These are phyloP conservation scores for Scalopus aquaticus DNA, from an alignment of 2,113 vertebrate genomes.

Conservation along the genomic window DNA sequence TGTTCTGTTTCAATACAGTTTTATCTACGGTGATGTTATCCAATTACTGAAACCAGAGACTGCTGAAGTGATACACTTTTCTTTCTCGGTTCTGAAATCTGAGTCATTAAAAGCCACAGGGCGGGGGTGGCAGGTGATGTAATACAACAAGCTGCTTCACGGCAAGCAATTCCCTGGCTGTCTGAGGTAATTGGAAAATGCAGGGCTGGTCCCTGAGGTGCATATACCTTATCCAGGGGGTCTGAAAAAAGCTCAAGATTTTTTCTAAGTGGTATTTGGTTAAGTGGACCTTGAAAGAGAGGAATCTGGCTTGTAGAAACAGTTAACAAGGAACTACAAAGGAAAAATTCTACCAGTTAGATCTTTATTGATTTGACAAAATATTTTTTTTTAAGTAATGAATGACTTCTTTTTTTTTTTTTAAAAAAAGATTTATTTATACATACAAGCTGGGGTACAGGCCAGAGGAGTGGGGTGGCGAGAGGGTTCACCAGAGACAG, in stretches of 20 bases:
- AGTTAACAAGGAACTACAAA: background rate
- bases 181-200: constrained; percentile 66
- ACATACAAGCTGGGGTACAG: no score
- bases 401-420: no score
- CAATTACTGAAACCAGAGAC: background rate
- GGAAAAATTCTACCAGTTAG: background rate
- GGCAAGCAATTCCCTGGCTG: constrained; percentile 45
- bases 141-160: constrained; percentile 23
- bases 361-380: constrained; percentile 15
- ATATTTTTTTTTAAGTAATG: no score
- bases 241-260: background rate
- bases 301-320: constrained; percentile 9
- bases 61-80: constrained; percentile 2
- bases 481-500: no score
- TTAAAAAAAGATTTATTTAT: no score
- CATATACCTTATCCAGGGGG: background rate
- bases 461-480: no score
- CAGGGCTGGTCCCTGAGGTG: constrained; percentile 39
- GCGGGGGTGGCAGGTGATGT: background rate
- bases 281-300: background rate
- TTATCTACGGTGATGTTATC: background rate
- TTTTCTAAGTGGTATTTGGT: constrained; percentile 7
- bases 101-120: background rate
- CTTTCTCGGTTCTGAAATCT: background rate
- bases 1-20: background rate